Evolutionary conservation across 2,797 vertebrate species (phyloP).

Genomic region (Martes flavigula): DNA sequence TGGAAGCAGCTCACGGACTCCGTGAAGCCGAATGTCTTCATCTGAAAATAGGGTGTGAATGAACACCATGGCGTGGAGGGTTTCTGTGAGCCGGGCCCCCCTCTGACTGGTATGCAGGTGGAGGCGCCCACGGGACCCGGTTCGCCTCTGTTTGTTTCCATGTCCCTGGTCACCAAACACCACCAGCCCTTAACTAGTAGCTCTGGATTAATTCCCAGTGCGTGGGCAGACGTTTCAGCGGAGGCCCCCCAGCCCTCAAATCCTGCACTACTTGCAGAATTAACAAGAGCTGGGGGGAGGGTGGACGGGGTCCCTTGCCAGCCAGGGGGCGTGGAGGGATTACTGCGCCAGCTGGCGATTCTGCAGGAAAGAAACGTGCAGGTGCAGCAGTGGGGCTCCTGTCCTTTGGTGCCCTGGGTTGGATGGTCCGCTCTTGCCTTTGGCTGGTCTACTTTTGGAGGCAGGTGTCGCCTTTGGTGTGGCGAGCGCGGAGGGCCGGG

Average conservation of each 20-base stretch:
- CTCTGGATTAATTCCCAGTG: background rate
- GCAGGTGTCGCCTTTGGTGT: accelerated
- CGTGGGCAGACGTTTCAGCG: background rate
- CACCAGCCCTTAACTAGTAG: background rate
- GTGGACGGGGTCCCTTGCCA: background rate
- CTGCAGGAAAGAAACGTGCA: background rate
- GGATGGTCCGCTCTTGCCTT: background rate
- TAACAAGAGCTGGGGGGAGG: background rate
- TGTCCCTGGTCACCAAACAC: background rate
- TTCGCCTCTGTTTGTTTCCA: background rate
- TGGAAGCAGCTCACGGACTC: background rate
- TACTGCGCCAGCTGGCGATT: background rate
- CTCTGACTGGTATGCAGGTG: background rate
- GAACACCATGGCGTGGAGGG: background rate
- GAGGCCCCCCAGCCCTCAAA: background rate
- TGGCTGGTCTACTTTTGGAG: background rate
- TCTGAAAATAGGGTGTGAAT: background rate
- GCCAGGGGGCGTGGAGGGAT: background rate
- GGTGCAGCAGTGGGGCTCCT: background rate
- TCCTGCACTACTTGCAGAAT: background rate
- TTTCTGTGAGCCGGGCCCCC: background rate
- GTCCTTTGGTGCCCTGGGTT: background rate
- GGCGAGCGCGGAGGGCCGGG: accelerated
- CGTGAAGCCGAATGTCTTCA: background rate
- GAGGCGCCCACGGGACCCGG: background rate